Evolutionary conservation across 2,797 vertebrate species (phyloP).

Genomic region (Syngnathus acus): DNA sequence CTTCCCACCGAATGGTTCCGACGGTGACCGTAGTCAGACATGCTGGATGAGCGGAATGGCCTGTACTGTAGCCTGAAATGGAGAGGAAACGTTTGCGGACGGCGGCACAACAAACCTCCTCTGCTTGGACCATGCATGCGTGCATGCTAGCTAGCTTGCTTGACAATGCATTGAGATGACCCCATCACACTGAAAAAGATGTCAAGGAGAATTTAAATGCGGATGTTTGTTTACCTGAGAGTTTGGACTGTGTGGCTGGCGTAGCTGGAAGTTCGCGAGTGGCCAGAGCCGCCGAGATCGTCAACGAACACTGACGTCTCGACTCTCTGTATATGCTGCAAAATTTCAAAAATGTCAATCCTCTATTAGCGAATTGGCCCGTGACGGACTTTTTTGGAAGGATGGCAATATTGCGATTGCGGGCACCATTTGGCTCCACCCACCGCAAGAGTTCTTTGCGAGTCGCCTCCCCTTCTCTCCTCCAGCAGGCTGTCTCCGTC

Average conservation of each 20-base stretch:
- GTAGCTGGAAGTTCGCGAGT: constrained; percentile 94
- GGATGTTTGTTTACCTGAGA: constrained; percentile 75
- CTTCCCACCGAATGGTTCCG: constrained; percentile 89
- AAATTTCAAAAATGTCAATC: not conserved
- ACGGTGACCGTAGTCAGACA: constrained; percentile 87
- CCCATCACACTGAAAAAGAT: too few relatives aligned
- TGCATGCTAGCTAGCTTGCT: too few relatives aligned
- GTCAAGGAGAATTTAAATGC: too few relatives aligned
- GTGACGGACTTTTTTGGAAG: not conserved
- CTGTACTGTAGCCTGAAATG: constrained; percentile 82
- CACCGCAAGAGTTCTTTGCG: constrained; percentile 79
- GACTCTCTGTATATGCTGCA: constrained; percentile 64
- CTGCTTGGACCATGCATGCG: not conserved
- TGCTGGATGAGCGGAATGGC: constrained; percentile 91
- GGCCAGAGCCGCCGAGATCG: constrained; percentile 82
- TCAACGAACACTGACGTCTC: constrained; percentile 82
- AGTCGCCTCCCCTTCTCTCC: constrained; percentile 85
- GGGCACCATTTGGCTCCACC: constrained; percentile 59
- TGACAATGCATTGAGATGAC: too few relatives aligned
- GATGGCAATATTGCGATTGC: constrained; percentile 17
- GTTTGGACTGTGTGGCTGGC: constrained; percentile 96
- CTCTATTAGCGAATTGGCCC: not conserved
- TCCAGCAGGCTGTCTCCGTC: constrained; percentile 84
- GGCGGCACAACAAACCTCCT: too few relatives aligned
- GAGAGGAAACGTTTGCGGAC: not conserved